Base-by-base conservation (phyloP, 2,113 vertebrate genomes). In the Ciconia maguari region DNA sequence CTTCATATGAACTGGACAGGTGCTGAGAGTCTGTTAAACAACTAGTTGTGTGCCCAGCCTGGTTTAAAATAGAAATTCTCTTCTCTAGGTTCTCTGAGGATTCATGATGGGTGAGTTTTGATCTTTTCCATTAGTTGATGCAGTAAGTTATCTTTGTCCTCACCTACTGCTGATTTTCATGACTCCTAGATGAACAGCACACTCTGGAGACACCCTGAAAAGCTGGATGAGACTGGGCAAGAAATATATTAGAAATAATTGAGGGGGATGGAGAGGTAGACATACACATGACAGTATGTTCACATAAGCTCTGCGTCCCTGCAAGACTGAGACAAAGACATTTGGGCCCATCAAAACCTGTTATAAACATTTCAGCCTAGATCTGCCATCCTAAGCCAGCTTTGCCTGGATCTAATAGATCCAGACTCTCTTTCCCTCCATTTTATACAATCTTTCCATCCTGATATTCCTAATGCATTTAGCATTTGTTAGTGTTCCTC, bases 211-310 rank as follows among this genome's bases (percentile, higher is more conserved):
- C 8, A 41, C 9, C 17, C 17, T 6, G 9, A 54, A 69, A 58
- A 26, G 7, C 20, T 71, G 57, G n/a, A 10, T 27, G 46, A 60
- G 20, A 24, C 13, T 32, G 29, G 10, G 27, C n/a, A 66, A 41
- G 34, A n/a, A 52, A 41, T 26, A 21, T 3, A 27, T 58, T 21
- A 46, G 32, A 72, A 51, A 65, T 72, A 36, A 34, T 38, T 65
- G 44, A 38, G 0, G 3, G 14, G 29, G 19, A 21, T 6, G 20
- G 44, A 70, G 57, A 38, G 27, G 30, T 15, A 51, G 24, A 36
- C 17, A 10, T 22, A 32, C 20, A 71, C 16, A 19, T 0, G 2
- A 12, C 9, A 44, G 2, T 38, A 11, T 5, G 11, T 30, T 78
- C 24, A 58, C 34, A 6, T 18, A 44, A 83, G 26, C 21, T 60